Evolutionary conservation across 2,888 invertebrate species (phyloP).

Genomic region (Mimas tiliae): DNA sequence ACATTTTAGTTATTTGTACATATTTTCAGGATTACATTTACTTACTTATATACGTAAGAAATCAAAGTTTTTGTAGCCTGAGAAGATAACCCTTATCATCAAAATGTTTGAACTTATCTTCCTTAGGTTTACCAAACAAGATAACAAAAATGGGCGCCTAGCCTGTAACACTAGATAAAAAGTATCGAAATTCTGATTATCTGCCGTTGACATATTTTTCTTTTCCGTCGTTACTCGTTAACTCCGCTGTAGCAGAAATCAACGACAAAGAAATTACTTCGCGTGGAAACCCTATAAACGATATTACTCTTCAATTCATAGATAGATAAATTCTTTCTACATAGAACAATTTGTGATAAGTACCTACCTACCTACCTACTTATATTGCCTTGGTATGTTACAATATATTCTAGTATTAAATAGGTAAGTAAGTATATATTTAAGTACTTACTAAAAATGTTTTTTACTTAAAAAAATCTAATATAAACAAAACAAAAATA

Average conservation of each 20-base stretch:
- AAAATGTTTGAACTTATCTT: slow-evolving; percentile 73
- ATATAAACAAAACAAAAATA: not conserved
- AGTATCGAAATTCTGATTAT: slow-evolving; percentile 74
- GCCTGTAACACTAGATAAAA: slow-evolving; percentile 67
- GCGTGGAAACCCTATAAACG: not conserved
- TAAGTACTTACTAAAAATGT: too few relatives aligned
- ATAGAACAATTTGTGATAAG: too few relatives aligned
- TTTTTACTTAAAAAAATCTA: too few relatives aligned
- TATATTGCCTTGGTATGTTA: too few relatives aligned
- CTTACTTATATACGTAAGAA: not conserved
- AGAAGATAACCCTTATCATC: slow-evolving; percentile 60
- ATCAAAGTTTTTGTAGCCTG: slow-evolving; percentile 43
- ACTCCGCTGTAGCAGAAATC: not conserved
- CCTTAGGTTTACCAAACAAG: slow-evolving; percentile 68
- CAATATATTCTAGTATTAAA: too few relatives aligned
- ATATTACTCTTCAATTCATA: not conserved
- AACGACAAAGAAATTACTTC: not conserved
- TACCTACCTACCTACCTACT: too few relatives aligned
- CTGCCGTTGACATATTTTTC: slow-evolving; percentile 68
- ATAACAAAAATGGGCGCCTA: slow-evolving; percentile 68
- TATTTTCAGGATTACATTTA: not conserved
- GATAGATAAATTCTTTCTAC: too few relatives aligned
- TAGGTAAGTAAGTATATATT: too few relatives aligned
- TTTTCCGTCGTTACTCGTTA: slow-evolving; percentile 37
- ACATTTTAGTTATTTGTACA: not conserved